A percentile compares a stretch with the other conserved stretches of the same genome.
Evolutionary conservation across 1,140 invertebrate genomes (phyloP).

Genomic region (Drosophila punjabiensis): DNA sequence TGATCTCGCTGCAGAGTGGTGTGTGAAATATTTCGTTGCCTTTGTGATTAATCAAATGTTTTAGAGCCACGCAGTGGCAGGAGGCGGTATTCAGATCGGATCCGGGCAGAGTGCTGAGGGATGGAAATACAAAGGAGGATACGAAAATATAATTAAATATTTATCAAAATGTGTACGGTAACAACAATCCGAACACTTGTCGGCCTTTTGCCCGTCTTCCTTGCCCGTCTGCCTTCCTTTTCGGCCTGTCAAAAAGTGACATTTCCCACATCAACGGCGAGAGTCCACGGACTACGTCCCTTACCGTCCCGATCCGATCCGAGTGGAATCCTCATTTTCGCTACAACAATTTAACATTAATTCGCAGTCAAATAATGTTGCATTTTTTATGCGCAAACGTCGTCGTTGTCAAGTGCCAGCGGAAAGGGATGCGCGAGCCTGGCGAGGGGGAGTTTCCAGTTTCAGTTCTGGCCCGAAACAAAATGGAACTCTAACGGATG

Average conservation of each 20-base stretch:
- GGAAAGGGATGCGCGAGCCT: constrained; percentile 55
- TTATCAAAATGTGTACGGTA: constrained; percentile 77
- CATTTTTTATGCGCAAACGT: constrained; percentile 83
- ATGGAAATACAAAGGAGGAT: constrained; percentile 13
- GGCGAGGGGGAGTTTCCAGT: constrained; percentile 5
- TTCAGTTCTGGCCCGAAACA: constrained; percentile 52
- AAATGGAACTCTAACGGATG: constrained; percentile 82
- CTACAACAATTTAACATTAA: constrained; percentile 82
- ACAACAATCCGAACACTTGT: constrained; percentile 78
- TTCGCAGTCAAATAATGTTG: constrained; percentile 82
- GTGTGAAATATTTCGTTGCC: constrained; percentile 54
- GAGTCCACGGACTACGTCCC: constrained; percentile 18
- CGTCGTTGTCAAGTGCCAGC: constrained; percentile 80
- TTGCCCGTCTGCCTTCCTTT: not conserved
- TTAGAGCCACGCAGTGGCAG: constrained; percentile 44
- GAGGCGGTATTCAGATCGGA: constrained; percentile 4
- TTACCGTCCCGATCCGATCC: constrained; percentile 12
- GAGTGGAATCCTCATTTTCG: constrained; percentile 59
- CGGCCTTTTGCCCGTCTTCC: constrained; percentile 23
- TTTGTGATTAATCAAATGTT: constrained; percentile 80
- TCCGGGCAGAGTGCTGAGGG: constrained; percentile 18
- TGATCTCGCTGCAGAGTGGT: constrained; percentile 63
- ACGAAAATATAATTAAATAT: constrained; percentile 82
- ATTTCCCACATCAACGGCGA: constrained; percentile 78
- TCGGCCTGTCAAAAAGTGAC: constrained; percentile 73